Base-by-base conservation (phyloP, 1,140 invertebrate genomes). In the Theocolax elegans region DNA sequence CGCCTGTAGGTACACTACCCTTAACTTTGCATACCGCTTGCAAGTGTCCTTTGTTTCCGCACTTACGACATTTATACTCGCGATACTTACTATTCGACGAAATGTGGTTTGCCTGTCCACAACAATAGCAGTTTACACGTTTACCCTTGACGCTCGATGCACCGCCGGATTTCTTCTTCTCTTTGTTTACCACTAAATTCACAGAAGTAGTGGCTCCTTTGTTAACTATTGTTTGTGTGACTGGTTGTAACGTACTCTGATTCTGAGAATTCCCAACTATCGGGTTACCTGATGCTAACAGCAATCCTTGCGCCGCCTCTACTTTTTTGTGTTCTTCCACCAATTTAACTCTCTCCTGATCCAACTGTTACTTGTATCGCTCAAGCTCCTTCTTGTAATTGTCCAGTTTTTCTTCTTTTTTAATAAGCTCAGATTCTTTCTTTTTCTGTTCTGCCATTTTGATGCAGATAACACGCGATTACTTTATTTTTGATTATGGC, bases 101-200 rank as follows among this genome's bases (percentile, higher is more conserved):
- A 3, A n/a, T 23, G 21, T 49, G 46, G n/a, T 49, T 49, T 3
- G 7, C 1, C 17, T 49, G 9, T 3, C 46, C 46, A 49, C 46
- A 49, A 49, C 46, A 49, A 49, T 49, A 49, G 10, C 46, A 49
- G n/a, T n/a, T n/a, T n/a, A n/a, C n/a, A n/a, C n/a, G n/a, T n/a
- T n/a, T n/a, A n/a, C n/a, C n/a, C n/a, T n/a, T n/a, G n/a, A n/a
- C n/a, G n/a, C n/a, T n/a, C n/a, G n/a, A n/a, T n/a, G n/a, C n/a
- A n/a, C n/a, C n/a, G n/a, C n/a, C n/a, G n/a, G n/a, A n/a, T n/a
- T n/a, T n/a, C n/a, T n/a, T n/a, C n/a, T n/a, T n/a, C n/a, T n/a
- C n/a, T n/a, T n/a, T n/a, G n/a, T n/a, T n/a, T n/a, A n/a, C n/a
- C n/a, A n/a, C n/a, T n/a, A n/a, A n/a, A n/a, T n/a, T n/a, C n/a